Evolutionary conservation across 2,888 invertebrate genomes (phyloP), one percentile per base, ranked within the genome.

Genomic region (Liposcelis brunnea): DNA sequence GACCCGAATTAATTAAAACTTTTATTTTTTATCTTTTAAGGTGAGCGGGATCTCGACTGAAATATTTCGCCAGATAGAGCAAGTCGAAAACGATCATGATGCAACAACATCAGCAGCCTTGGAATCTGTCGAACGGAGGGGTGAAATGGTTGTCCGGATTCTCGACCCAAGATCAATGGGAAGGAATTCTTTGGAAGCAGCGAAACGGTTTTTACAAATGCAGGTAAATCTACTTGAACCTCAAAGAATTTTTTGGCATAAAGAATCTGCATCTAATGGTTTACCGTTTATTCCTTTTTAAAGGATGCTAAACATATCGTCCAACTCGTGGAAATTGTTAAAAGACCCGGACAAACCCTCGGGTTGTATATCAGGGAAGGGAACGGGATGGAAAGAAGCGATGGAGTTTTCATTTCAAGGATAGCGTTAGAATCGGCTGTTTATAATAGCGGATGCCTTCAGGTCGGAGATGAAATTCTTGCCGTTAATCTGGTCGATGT

Each of bases 401-500:
- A 94, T 58, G 98, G 98, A 38, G 97, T 98, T 49, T 98, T 98
- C 69, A 95, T 98, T 64, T 97, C 97, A 7, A 70, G 86, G 56
- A 87, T 91, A 61, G 97, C 97, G 32, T 72, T 93, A 56, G 94
- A 94, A 65, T 91, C 91, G 42, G 91, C 94, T 31, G 93, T 95
- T 36, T 94, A 93, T 66, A 91, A 93, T 67, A 93, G 93, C 61
- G 94, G 95, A 46, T 91, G 95, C 62, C 71, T 98, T 51, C 84
- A 90, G 70, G 94, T 97, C 43, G 95, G 95, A 38, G 97, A 98
- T 66, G 97, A 98, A 71, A 95, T 98, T 59, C 69, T 98, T 55
- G 93, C 94, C 32, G 95, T 98, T 48, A 98, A 98, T 67, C 72
- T 94, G 59, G 97, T 98, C 53, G 94, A 95, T 63, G 97, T 98